Evolutionary conservation across 1,140 invertebrate genomes (phyloP).

Genomic region (Gryon sp.): DNA sequence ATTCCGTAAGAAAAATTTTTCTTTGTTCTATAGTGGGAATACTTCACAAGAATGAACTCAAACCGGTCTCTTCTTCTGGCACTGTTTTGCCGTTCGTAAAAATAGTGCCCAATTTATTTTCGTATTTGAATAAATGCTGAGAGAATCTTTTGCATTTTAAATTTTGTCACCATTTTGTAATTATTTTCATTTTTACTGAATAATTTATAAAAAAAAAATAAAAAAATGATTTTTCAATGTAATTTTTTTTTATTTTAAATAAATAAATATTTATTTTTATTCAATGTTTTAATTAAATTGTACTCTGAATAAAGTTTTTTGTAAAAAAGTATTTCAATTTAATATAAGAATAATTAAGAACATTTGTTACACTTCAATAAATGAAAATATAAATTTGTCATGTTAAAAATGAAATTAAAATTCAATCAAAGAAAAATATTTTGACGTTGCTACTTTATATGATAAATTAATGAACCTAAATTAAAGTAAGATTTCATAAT

Average conservation of each 20-base stretch:
- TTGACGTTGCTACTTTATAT: background rate
- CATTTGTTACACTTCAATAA: no score
- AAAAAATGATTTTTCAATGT: no score
- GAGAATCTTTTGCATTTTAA: conserved; percentile 19
- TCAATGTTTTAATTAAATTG: no score
- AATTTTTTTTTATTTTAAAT: no score
- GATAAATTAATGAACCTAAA: no score
- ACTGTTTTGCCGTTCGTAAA: conserved; percentile 52
- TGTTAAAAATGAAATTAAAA: no score
- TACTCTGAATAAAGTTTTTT: no score
- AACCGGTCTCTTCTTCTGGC: conserved; percentile 48
- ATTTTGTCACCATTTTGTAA: conserved; percentile 12
- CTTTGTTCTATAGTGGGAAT: conserved; percentile 48
- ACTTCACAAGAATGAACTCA: conserved; percentile 40
- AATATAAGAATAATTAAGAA: no score
- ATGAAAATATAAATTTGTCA: no score
- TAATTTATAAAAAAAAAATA: background rate
- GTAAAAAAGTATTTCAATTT: no score
- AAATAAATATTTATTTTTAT: no score
- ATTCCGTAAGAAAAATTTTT: conserved; percentile 34
- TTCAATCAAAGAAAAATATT: no score
- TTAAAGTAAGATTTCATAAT: background rate
- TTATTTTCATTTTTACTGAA: background rate
- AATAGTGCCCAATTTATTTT: conserved; percentile 61
- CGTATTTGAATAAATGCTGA: conserved; percentile 44